These are phyloP conservation scores for Sphaerophoria taeniata DNA, from an alignment of 2,888 invertebrate species.

Conservation along the genomic window DNA sequence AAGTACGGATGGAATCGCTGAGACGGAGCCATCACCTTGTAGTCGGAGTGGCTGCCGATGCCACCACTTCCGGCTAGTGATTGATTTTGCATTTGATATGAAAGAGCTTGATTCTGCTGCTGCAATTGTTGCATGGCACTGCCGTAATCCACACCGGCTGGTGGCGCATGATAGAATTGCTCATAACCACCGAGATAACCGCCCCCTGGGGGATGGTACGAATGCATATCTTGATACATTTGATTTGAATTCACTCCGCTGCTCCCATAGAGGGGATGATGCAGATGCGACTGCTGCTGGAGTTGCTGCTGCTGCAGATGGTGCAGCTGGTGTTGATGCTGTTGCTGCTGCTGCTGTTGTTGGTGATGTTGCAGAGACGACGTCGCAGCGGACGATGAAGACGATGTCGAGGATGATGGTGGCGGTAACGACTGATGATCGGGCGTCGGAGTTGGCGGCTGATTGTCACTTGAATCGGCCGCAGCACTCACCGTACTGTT, in stretches of 20 bases:
- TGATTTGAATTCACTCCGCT: slow-evolving; percentile 71
- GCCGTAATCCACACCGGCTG: slow-evolving; percentile 76
- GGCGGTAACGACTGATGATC: slow-evolving; percentile 71
- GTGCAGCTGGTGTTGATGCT: slow-evolving; percentile 84
- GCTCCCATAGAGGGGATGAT: slow-evolving; percentile 65
- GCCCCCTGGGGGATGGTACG: slow-evolving; percentile 74
- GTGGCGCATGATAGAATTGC: slow-evolving; percentile 80
- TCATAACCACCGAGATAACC: slow-evolving; percentile 81
- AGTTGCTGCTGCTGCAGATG: slow-evolving; percentile 75
- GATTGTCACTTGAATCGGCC: slow-evolving; percentile 89
- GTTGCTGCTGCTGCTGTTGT: slow-evolving; percentile 83
- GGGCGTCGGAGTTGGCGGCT: slow-evolving; percentile 83
- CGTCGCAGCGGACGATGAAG: slow-evolving; percentile 83
- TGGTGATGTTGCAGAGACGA: slow-evolving; percentile 79
- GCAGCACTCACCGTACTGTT: slow-evolving; percentile 86
- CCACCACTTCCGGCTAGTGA: slow-evolving; percentile 28
- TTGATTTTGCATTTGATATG: slow-evolving; percentile 69
- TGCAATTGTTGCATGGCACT: slow-evolving; percentile 69
- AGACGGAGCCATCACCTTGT: slow-evolving; percentile 71
- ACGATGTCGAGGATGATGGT: slow-evolving; percentile 56
- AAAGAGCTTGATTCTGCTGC: slow-evolving; percentile 54
- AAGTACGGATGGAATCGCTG: slow-evolving; percentile 81
- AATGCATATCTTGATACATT: slow-evolving; percentile 76
- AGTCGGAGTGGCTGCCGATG: slow-evolving; percentile 46
- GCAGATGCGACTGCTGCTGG: slow-evolving; percentile 76